These are phyloP conservation scores for Rhodophaea formosa DNA, from an alignment of 2,888 invertebrate genomes.

Conservation along the genomic window DNA sequence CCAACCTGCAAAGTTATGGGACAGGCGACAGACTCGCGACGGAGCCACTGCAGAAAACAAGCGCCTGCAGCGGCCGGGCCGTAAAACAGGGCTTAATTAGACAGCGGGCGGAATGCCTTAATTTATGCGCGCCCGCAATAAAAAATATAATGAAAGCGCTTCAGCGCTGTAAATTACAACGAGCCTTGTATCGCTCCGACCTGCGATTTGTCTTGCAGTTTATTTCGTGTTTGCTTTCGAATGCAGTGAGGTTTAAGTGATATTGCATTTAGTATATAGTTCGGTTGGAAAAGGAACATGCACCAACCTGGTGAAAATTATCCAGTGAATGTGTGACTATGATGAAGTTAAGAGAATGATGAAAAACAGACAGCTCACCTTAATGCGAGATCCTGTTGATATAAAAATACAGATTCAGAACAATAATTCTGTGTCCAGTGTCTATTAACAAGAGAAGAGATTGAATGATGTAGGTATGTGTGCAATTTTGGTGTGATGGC, in stretches of 20 bases:
- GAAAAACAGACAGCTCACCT: no score
- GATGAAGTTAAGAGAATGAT: no score
- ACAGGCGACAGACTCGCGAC: not conserved
- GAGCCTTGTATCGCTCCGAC: not conserved
- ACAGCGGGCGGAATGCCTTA: constrained; percentile 20
- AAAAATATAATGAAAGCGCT: constrained; percentile 24
- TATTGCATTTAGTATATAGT: no score
- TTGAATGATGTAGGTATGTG: no score
- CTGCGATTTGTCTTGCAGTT: constrained; percentile 12
- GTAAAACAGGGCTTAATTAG: constrained; percentile 25
- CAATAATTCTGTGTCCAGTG: no score
- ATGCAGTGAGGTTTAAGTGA: not conserved
- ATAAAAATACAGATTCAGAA: no score
- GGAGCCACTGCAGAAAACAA: constrained; percentile 5
- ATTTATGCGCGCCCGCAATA: constrained; percentile 28
- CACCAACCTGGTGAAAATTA: no score
- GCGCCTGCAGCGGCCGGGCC: constrained; percentile 3
- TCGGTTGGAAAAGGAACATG: no score
- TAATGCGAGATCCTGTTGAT: no score
- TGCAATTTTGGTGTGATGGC: no score
- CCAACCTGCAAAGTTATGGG: not conserved
- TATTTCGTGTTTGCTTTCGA: not conserved
- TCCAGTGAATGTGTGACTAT: no score
- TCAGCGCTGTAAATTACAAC: constrained; percentile 1
- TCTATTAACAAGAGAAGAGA: no score